phyloP scores from a whole-genome alignment of 2,888 invertebrate genomes.

The Unio pictorum region DNA sequence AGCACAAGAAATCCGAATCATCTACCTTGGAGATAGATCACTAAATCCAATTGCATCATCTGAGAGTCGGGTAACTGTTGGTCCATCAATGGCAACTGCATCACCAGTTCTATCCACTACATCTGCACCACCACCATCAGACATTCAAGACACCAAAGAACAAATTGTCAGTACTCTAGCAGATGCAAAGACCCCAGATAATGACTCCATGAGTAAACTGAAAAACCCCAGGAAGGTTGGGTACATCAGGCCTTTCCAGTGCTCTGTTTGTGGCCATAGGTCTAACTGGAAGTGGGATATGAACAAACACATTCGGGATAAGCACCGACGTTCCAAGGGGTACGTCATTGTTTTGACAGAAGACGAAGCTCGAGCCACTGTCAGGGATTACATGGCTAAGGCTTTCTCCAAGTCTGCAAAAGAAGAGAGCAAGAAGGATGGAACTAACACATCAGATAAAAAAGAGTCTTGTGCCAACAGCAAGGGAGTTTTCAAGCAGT shows the following conservation, averaged over 20 bases:
- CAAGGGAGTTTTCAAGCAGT: slow-evolving; percentile 67
- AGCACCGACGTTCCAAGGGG: slow-evolving; percentile 50
- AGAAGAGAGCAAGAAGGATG: neutral
- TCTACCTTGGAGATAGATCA: slow-evolving; percentile 51
- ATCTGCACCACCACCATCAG: neutral
- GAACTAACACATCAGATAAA: slow-evolving; percentile 3
- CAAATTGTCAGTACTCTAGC: too few relatives aligned
- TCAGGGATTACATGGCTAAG: slow-evolving; percentile 36
- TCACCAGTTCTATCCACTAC: neutral
- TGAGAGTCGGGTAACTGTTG: slow-evolving; percentile 5
- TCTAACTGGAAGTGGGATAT: slow-evolving; percentile 99
- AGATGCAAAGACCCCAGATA: too few relatives aligned
- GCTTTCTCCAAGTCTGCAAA: slow-evolving; percentile 5
- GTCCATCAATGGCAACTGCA: slow-evolving; percentile 1
- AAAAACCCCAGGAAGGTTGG: slow-evolving; percentile 50
- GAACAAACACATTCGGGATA: slow-evolving; percentile 86
- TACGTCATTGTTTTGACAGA: slow-evolving; percentile 60
- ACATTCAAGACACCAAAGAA: too few relatives aligned
- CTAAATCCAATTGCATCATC: slow-evolving; percentile 23
- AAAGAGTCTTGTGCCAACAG: slow-evolving; percentile 2
- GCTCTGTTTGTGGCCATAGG: slow-evolving; percentile 92
- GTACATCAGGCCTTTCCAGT: slow-evolving; percentile 83
- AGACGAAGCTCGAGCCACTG: slow-evolving; percentile 65
- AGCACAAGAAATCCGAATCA: slow-evolving; percentile 53
- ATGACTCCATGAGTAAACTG: too few relatives aligned